Base-by-base conservation (phyloP, 2,113 vertebrate genomes). In the Caretta caretta region DNA sequence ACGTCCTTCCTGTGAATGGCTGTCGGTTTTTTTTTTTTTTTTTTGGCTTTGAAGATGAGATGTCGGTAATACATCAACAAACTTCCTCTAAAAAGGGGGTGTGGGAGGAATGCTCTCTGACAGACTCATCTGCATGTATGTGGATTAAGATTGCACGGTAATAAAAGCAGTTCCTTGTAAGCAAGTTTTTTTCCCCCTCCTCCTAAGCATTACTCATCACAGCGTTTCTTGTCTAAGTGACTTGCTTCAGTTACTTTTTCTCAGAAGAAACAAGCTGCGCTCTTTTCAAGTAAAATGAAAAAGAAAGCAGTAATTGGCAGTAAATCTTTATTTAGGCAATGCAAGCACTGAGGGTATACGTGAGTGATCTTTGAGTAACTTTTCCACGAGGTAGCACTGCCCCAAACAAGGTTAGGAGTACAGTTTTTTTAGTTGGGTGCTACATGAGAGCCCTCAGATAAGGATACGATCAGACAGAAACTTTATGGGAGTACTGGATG, bases 31-130 rank as follows among this genome's bases (percentile, higher is more conserved):
- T 62, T 72, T 83, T 76, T 76, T 57, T 75, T 82, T 86, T 57
- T 83, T 91, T 93, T 85, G 85, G 92, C 92, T 89, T 87, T 88
- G 86, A 83, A 83, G 81, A 86, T 92, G 95, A 97, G 91, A 96
- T 98, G 98, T 97, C 97, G 85, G 92, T 76, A 92, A 96, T 91
- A 96, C 88, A 94, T 88, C 91, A 83, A 96, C 95, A 96, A 97
- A 97, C 98, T 97, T 98, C 98, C 98, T 96, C 96, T 27, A 95
- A 92, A 90, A 93, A 96, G 91, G 95, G 53, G 95, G 96, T 65
- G 96, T 87, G 95, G 93, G 92, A 79, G 89, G 88, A 95, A 17
- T 20, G 31, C 75, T 84, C 95, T 85, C 95, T 94, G 85, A 82
- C 49, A 83, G 54, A 38, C 94, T 95, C 93, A 96, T 96, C 97